Conservation (phyloP, 2,888 invertebrate species). For the Platycheirus albimanus region DNA sequence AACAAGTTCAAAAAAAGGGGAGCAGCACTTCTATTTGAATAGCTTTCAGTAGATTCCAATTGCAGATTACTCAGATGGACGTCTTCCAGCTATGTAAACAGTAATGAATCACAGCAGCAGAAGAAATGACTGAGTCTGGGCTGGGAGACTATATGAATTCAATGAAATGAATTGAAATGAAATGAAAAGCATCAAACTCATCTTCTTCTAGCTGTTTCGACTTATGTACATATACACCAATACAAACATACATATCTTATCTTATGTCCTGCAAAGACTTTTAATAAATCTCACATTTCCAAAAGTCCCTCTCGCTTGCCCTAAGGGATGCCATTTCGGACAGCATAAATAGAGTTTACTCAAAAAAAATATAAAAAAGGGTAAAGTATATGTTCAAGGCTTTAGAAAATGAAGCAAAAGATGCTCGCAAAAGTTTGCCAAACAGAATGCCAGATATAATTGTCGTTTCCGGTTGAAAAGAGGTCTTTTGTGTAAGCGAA, state of each 20-base stretch:
- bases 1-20: not conserved
- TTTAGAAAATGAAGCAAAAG: not conserved
- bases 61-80: slow-evolving; percentile 62
- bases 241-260: too few species aligned
- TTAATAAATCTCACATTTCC: slow-evolving; percentile 69
- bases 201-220: slow-evolving; percentile 41
- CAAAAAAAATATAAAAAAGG: not conserved
- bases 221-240: not conserved
- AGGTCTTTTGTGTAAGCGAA: slow-evolving; percentile 64
- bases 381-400: not conserved
- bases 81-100: slow-evolving; percentile 66
- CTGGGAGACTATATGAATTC: slow-evolving; percentile 13
- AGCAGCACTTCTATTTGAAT: slow-evolving; percentile 60
- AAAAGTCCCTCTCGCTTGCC: not conserved
- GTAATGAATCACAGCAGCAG: slow-evolving; percentile 63
- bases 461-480: slow-evolving; percentile 64
- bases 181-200: slow-evolving; percentile 65
- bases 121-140: slow-evolving; percentile 16
- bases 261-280: slow-evolving; percentile 58
- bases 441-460: slow-evolving; percentile 66
- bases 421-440: slow-evolving; percentile 52
- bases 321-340: slow-evolving; percentile 9
- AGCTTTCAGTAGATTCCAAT: slow-evolving; percentile 71
- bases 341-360: not conserved
- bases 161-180: slow-evolving; percentile 60